A percentile compares a stretch with the other conserved stretches of the same genome.
These are phyloP conservation scores for Zosterops pallidus DNA, from an alignment of 2,113 vertebrate genomes.

Conservation along the genomic window DNA sequence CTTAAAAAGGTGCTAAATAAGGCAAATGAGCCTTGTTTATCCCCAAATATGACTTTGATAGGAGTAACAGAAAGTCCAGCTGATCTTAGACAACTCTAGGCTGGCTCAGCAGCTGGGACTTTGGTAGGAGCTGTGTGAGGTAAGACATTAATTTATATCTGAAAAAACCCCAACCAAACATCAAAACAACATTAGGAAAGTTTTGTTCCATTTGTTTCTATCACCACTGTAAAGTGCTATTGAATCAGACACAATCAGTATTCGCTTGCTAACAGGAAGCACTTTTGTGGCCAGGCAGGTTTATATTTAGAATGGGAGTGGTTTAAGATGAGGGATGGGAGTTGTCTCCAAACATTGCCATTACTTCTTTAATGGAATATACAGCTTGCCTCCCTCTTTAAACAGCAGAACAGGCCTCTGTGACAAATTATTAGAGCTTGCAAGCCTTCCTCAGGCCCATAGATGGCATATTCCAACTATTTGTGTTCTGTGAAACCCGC, in stretches of 20 bases:
- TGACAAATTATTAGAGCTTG: background rate
- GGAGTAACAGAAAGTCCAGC: background rate
- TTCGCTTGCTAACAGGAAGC: background rate
- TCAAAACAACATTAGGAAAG: background rate
- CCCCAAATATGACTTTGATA: background rate
- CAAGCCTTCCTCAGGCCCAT: conserved; percentile 49
- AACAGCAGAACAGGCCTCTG: background rate
- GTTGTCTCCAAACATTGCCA: background rate
- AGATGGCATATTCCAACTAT: conserved; percentile 65
- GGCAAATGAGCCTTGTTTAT: background rate
- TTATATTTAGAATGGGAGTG: conserved; percentile 28
- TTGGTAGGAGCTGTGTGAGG: background rate
- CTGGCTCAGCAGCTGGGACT: background rate
- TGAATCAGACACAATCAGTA: background rate
- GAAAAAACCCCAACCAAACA: background rate
- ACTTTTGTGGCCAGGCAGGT: background rate
- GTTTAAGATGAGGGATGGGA: background rate
- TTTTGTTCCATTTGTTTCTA: background rate
- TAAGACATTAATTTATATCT: background rate
- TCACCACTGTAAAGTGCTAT: background rate
- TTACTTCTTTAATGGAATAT: conserved; percentile 26
- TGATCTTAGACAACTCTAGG: background rate
- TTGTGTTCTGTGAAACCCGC: background rate
- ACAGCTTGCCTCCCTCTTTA: background rate
- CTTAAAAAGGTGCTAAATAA: background rate